phyloP scores from a whole-genome alignment of 2,113 vertebrate species.

The Lamprologus tigripictilis region DNA sequence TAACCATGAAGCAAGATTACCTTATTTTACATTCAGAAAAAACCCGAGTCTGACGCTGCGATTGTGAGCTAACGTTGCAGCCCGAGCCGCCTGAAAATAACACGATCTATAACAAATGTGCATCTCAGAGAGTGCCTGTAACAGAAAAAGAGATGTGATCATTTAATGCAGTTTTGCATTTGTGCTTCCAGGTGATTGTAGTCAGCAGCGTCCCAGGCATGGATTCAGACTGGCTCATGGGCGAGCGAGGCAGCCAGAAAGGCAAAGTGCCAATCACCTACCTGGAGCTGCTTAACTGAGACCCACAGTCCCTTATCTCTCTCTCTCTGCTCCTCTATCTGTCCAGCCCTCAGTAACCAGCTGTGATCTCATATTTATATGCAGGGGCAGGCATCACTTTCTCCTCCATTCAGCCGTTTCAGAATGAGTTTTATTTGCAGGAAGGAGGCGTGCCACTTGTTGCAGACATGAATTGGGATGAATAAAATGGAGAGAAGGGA shows the following conservation, averaged over 20 bases:
- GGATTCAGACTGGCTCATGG: constrained; percentile 98
- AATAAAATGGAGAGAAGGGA: background rate
- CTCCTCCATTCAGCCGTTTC: constrained; percentile 8
- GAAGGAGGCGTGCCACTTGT: background rate
- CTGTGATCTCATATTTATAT: constrained; percentile 79
- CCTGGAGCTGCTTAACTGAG: constrained; percentile 94
- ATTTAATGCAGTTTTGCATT: background rate
- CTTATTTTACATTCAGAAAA: background rate
- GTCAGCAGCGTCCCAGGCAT: constrained; percentile 90
- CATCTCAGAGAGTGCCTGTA: background rate
- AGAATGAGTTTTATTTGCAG: background rate
- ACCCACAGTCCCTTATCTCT: background rate
- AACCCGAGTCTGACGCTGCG: background rate
- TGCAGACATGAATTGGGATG: background rate
- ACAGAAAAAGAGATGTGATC: background rate
- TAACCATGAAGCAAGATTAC: background rate
- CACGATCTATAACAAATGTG: background rate
- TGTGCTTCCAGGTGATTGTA: constrained; percentile 81
- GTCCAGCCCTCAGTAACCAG: constrained; percentile 1
- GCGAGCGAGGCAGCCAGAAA: constrained; percentile 92
- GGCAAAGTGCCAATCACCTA: constrained; percentile 99
- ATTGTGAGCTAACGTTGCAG: background rate
- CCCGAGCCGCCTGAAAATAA: background rate
- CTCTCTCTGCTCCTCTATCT: background rate
- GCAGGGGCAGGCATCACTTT: constrained; percentile 1